phyloP scores from a whole-genome alignment of 2,113 vertebrate genomes.

The Cacatua alba region DNA sequence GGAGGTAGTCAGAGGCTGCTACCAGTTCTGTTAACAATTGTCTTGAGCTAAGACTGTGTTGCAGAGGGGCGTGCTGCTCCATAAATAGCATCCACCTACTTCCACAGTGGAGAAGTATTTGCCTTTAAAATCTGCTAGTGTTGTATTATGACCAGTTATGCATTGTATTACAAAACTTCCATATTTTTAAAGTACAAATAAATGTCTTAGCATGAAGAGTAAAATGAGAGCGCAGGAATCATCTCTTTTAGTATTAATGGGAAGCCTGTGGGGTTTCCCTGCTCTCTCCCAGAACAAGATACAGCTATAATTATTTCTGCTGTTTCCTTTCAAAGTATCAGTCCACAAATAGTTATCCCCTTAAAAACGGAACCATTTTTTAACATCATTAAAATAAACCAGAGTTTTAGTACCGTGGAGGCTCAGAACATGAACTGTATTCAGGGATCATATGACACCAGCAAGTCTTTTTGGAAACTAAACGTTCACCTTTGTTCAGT shows the following conservation, averaged over 20 bases:
- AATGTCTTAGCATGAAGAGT: neutral
- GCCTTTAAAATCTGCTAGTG: neutral
- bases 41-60: neutral
- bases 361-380: neutral
- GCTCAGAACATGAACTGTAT: neutral
- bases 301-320: neutral
- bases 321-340: neutral
- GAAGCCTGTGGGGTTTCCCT: neutral
- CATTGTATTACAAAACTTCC: neutral
- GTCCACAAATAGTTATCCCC: neutral
- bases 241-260: neutral
- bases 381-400: neutral
- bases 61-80: neutral
- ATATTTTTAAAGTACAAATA: neutral
- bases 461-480: neutral
- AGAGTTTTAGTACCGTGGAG: neutral
- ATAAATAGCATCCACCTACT: neutral
- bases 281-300: neutral
- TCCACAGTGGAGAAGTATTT: neutral
- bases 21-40: neutral
- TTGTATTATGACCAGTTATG: neutral
- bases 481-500: neutral
- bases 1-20: neutral
- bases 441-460: neutral
- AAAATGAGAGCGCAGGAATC: neutral